Evolutionary conservation across 2,888 invertebrate genomes (phyloP), one percentile per base, ranked within the genome.

Genomic region (Galerucella pusilla): DNA sequence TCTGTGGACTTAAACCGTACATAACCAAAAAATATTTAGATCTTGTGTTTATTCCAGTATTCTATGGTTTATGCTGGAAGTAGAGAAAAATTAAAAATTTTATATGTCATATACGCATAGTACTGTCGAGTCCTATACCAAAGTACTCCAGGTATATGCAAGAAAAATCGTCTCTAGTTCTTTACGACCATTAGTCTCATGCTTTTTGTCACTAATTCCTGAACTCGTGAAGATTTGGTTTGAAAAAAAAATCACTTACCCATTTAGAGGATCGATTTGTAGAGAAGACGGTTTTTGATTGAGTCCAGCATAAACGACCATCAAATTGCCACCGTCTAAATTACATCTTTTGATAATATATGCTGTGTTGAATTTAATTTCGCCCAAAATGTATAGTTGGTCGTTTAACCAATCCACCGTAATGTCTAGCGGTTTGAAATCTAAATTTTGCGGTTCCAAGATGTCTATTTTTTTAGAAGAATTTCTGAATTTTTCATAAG

Each of bases 181-280:
- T 20, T 20, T 28, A 28, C 28, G 28, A 28, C 28, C 28, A 28
- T 28, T 0, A 28, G 2, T 28, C 2, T 28, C 28, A 28, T 28
- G 28, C 20, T 28, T 28, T 28, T 4, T 28, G 28, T 4, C 28
- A 28, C 28, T 28, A 28, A 28, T 35, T 35, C 35, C 35, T 35
- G 5, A 35, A 35, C 35, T 35, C 5, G 35, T 5, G 35, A 35
- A 35, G 35, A 35, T 35, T 35, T 35, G 35, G 35, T 35, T 35
- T 35, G 35, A 35, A 35, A 35, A 35, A 57, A 57, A 57, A 57
- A 16, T 16, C 3, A 71, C 89, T 88, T 87, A 94, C 91, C 97
- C 98, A 86, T 97, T 97, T 83, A 95, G 93, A 49, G 98, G 96
- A 89, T 98, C 98, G 0, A 97, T 94, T 88, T 96, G 94, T 80